phyloP scores from a whole-genome alignment of 2,888 invertebrate genomes.

The Diabrotica balteata region DNA sequence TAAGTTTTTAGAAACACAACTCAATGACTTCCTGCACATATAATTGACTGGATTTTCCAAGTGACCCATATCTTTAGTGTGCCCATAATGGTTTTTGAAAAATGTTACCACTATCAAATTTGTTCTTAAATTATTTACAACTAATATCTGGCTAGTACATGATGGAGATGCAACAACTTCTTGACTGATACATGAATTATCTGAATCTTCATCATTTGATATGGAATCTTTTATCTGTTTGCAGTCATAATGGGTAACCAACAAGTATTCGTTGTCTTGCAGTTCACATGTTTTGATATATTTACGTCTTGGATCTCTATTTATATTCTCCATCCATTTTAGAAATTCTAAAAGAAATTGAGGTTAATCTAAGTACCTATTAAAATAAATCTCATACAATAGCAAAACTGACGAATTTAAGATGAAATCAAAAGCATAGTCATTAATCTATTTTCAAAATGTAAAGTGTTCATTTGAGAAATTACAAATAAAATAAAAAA shows the following conservation, averaged over 20 bases:
- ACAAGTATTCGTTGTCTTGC: background rate
- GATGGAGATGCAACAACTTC: background rate
- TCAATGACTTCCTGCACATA: background rate
- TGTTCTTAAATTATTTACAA: conserved; percentile 4
- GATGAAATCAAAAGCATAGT: too few species aligned
- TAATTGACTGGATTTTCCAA: background rate
- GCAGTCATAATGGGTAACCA: background rate
- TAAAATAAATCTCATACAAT: too few species aligned
- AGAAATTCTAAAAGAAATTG: background rate
- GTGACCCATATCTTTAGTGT: background rate
- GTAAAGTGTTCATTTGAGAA: background rate
- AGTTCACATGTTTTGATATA: background rate
- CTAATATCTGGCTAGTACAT: conserved; percentile 5
- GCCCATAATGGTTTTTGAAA: conserved; percentile 9
- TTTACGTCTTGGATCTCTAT: background rate
- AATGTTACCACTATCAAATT: conserved; percentile 4
- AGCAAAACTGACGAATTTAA: too few species aligned
- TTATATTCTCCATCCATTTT: conserved; percentile 5
- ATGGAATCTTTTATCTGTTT: background rate
- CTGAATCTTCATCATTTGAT: background rate
- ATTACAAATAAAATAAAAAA: background rate
- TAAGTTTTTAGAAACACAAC: too few species aligned
- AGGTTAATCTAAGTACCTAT: too few species aligned
- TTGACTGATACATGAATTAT: background rate
- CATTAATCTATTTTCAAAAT: background rate